These are phyloP conservation scores for Drosophila bifasciata DNA, from an alignment of 1,140 invertebrate genomes.

Conservation along the genomic window DNA sequence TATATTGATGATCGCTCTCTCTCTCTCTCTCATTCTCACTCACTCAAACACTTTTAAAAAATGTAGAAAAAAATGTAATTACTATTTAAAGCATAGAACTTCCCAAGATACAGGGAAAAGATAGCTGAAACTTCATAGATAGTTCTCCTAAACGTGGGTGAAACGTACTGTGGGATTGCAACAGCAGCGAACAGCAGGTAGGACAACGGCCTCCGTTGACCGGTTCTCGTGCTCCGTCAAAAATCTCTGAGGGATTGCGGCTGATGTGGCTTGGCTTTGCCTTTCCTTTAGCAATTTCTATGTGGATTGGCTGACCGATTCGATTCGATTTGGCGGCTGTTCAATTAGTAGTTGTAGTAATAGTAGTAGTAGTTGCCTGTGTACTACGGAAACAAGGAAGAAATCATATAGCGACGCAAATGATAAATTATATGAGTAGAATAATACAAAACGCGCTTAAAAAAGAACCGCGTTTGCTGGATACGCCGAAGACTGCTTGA, in stretches of 20 bases:
- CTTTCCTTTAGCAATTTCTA: neutral
- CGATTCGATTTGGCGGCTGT: too few species aligned
- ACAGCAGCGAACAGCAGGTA: conserved; percentile 48
- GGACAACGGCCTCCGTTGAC: conserved; percentile 12
- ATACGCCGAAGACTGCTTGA: conserved; percentile 84
- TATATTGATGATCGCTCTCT: conserved; percentile 3
- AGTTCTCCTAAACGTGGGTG: conserved; percentile 19
- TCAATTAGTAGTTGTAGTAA: conserved; percentile 5
- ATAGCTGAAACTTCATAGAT: too few species aligned
- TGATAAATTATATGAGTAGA: conserved; percentile 84
- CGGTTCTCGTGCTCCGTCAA: neutral
- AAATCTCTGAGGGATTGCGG: too few species aligned
- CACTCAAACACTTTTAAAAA: conserved; percentile 19
- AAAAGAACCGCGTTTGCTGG: conserved; percentile 84
- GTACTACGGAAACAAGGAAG: conserved; percentile 83
- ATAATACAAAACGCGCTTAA: conserved; percentile 84
- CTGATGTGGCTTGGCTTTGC: neutral
- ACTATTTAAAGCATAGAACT: too few species aligned
- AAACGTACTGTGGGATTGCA: conserved; percentile 31
- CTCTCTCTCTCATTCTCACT: conserved; percentile 2
- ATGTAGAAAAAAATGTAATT: neutral
- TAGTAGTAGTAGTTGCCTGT: conserved; percentile 38
- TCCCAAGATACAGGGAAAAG: too few species aligned
- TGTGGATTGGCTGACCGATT: too few species aligned
- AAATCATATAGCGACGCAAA: conserved; percentile 84